Percentiles rank a stretch among this genome's conserved stretches.
phyloP scores from a whole-genome alignment of 2,797 vertebrate genomes.

The Setipinna tenuifilis region DNA sequence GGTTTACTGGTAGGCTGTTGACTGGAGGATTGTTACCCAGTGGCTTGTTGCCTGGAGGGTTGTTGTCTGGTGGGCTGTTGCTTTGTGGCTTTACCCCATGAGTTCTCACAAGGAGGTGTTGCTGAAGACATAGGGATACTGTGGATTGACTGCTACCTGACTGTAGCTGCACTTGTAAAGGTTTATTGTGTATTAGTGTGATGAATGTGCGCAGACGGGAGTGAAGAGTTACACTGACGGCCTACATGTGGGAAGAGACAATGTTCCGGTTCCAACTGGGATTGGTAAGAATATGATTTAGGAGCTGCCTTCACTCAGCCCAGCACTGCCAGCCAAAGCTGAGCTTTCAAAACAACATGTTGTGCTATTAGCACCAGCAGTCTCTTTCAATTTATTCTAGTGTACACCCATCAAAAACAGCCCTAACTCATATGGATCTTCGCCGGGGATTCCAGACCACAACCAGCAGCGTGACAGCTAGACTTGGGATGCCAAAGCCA shows the following conservation, averaged over 20 bases:
- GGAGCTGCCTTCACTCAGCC: neutral
- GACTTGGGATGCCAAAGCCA: neutral
- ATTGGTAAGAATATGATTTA: neutral
- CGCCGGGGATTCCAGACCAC: neutral
- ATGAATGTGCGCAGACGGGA: neutral
- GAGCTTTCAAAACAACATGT: slow-evolving; percentile 16
- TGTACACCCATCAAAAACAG: slow-evolving; percentile 1
- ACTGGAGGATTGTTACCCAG: no score
- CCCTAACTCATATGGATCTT: neutral
- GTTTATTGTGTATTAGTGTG: neutral
- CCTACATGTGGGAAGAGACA: neutral
- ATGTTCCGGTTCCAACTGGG: neutral
- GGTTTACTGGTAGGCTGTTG: no score
- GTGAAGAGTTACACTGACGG: neutral
- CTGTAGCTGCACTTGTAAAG: neutral
- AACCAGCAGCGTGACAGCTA: neutral
- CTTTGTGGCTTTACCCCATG: neutral
- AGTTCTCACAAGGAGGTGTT: neutral
- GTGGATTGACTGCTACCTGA: neutral
- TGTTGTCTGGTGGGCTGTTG: neutral
- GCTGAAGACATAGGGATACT: neutral
- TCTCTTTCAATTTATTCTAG: neutral
- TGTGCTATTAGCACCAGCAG: neutral
- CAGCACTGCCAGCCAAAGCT: neutral
- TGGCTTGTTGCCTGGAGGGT: no score